Evolutionary conservation across 2,113 vertebrate genomes (phyloP).

Genomic region (Catagonus wagneri): DNA sequence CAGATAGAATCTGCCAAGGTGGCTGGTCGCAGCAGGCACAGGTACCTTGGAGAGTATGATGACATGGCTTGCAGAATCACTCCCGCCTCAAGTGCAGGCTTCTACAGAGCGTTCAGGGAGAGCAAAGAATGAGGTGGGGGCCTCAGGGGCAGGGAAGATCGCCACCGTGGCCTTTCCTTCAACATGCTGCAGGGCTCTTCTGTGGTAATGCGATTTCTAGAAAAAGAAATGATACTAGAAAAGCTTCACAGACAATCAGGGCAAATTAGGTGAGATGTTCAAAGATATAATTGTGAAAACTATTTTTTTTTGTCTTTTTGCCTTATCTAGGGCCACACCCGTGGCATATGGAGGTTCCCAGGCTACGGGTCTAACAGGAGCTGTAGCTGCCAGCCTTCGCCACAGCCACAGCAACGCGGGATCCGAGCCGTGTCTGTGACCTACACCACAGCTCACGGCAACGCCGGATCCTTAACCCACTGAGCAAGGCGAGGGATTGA

Average conservation of each 20-base stretch:
- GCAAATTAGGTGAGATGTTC: constrained; percentile 44
- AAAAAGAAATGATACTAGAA: not conserved
- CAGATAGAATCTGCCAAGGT: not conserved
- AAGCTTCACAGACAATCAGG: not conserved
- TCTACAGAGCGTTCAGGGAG: not conserved
- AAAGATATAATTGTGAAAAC: not conserved
- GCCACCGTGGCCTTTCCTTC: not conserved
- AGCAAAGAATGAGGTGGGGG: not conserved
- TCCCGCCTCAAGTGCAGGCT: not conserved
- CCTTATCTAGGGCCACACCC: too few relatives aligned
- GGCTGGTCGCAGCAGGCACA: not conserved
- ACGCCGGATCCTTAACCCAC: too few relatives aligned
- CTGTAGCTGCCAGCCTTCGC: too few relatives aligned
- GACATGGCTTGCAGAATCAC: not conserved
- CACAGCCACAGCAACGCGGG: too few relatives aligned
- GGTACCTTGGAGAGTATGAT: rapidly evolving
- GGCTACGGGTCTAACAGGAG: too few relatives aligned
- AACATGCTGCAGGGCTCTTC: not conserved
- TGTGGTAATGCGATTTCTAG: not conserved
- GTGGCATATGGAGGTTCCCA: too few relatives aligned
- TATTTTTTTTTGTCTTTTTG: not conserved
- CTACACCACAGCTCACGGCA: too few relatives aligned
- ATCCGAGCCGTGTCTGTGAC: too few relatives aligned
- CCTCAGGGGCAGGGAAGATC: not conserved
- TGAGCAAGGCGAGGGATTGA: too few relatives aligned